These are phyloP conservation scores for Galaxias olidus DNA, from an alignment of 2,797 vertebrate species.

Conservation along the genomic window DNA sequence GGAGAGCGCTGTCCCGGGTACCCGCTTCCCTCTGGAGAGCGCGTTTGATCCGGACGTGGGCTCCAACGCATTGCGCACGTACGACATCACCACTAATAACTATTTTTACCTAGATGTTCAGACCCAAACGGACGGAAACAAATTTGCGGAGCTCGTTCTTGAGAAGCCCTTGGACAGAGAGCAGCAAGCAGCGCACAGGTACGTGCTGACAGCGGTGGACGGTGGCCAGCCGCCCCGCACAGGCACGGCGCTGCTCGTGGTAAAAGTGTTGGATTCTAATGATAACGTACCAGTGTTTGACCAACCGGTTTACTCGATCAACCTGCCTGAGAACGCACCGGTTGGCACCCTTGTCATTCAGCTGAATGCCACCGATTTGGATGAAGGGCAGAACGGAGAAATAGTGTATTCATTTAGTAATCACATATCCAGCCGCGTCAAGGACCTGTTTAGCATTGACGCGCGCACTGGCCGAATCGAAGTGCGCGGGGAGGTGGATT, in stretches of 20 bases:
- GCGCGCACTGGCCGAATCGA: slow-evolving; percentile 90
- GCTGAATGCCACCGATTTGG: slow-evolving; percentile 92
- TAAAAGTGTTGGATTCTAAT: slow-evolving; percentile 94
- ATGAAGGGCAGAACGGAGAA: slow-evolving; percentile 94
- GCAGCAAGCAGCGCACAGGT: slow-evolving; percentile 94
- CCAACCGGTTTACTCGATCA: slow-evolving; percentile 90
- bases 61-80: slow-evolving; percentile 92
- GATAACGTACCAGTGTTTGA: slow-evolving; percentile 97
- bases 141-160: slow-evolving; percentile 93
- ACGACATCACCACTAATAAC: slow-evolving; percentile 93
- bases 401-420: slow-evolving; percentile 94
- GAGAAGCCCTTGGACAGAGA: slow-evolving; percentile 93
- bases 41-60: slow-evolving; percentile 97
- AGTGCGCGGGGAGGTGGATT: slow-evolving; percentile 92
- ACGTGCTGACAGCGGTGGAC: slow-evolving; percentile 96
- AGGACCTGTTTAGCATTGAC: slow-evolving; percentile 90
- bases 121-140: slow-evolving; percentile 93
- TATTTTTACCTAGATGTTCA: slow-evolving; percentile 95
- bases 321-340: slow-evolving; percentile 89
- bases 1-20: slow-evolving; percentile 93
- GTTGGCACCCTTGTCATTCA: slow-evolving; percentile 90
- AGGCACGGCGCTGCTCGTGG: slow-evolving; percentile 92
- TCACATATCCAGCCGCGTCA: slow-evolving; percentile 89
- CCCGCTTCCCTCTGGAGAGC: slow-evolving; percentile 94
- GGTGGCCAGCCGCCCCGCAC: slow-evolving; percentile 93